phyloP scores from a whole-genome alignment of 2,888 invertebrate genomes.

The Brenthis daphne region DNA sequence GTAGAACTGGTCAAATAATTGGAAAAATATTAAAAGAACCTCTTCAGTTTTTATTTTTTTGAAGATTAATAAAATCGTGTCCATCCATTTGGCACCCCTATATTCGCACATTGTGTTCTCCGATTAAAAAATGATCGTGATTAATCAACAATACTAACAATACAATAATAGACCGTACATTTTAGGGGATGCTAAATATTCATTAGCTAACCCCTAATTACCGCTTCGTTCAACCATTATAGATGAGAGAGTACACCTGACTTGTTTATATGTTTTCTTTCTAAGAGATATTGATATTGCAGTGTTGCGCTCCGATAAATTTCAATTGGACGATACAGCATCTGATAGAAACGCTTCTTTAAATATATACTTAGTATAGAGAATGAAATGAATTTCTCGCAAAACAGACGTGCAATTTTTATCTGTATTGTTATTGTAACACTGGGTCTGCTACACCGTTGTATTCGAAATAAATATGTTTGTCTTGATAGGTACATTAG shows the following conservation, averaged over 20 bases:
- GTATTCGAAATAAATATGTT: too few species aligned
- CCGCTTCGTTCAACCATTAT: constrained; percentile 60
- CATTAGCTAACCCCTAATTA: constrained; percentile 78
- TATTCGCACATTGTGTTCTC: constrained; percentile 47
- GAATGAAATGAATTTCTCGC: constrained; percentile 34
- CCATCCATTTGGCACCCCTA: constrained; percentile 37
- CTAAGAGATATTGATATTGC: constrained; percentile 72
- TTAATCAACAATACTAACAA: constrained; percentile 64
- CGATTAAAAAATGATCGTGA: constrained; percentile 66
- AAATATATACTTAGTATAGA: constrained; percentile 1
- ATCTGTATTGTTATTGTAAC: not conserved
- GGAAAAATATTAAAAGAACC: not conserved
- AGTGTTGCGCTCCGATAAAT: constrained; percentile 55
- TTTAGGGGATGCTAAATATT: constrained; percentile 71
- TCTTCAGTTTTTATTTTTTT: constrained; percentile 2
- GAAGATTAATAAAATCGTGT: constrained; percentile 2
- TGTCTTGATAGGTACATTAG: too few species aligned
- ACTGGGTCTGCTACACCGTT: too few species aligned
- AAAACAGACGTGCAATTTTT: not conserved
- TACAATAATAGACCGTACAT: constrained; percentile 45
- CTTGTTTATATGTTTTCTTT: constrained; percentile 65
- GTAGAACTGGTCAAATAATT: constrained; percentile 20
- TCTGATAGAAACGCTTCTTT: constrained; percentile 42
- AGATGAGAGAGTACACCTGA: constrained; percentile 72
- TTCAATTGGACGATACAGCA: constrained; percentile 63